phyloP scores from a whole-genome alignment of 1,140 invertebrate species.

The Heliothis virescens region DNA sequence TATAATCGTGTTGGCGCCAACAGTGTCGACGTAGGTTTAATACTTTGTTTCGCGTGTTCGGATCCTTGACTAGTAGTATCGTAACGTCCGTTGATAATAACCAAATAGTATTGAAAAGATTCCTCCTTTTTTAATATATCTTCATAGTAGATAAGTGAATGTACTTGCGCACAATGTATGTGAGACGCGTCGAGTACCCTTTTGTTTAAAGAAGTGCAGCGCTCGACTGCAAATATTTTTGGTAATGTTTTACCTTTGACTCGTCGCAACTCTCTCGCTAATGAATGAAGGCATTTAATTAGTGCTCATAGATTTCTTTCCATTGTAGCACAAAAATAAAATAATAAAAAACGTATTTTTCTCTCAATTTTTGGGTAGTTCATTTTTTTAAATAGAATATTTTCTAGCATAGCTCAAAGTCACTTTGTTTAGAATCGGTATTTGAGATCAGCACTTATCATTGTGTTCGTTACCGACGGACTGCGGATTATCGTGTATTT shows the following conservation, averaged over 20 bases:
- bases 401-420: conserved; percentile 70
- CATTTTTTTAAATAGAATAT: conserved; percentile 66
- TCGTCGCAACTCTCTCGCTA: conserved; percentile 64
- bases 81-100: conserved; percentile 80
- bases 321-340: conserved; percentile 72
- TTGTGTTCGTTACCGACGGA: conserved; percentile 64
- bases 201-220: conserved; percentile 61
- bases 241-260: conserved; percentile 63
- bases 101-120: conserved; percentile 81
- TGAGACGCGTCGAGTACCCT: conserved; percentile 62
- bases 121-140: conserved; percentile 78
- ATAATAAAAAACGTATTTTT: conserved; percentile 61
- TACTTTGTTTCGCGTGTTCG: conserved; percentile 66
- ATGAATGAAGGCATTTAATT: conserved; percentile 77
- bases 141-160: conserved; percentile 78
- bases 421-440: conserved; percentile 64
- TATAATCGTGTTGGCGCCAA: conserved; percentile 41
- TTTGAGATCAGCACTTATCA: conserved; percentile 61
- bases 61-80: conserved; percentile 67
- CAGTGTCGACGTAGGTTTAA: conserved; percentile 20
- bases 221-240: conserved; percentile 63
- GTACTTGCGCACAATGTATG: conserved; percentile 80
- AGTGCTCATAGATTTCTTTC: conserved; percentile 76
- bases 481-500: conserved; percentile 69
- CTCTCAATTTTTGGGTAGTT: conserved; percentile 73